Percentiles rank a stretch among this genome's conserved stretches.
Evolutionary conservation across 1,140 invertebrate genomes (phyloP).

Genomic region (Caenorhabditis remanei): DNA sequence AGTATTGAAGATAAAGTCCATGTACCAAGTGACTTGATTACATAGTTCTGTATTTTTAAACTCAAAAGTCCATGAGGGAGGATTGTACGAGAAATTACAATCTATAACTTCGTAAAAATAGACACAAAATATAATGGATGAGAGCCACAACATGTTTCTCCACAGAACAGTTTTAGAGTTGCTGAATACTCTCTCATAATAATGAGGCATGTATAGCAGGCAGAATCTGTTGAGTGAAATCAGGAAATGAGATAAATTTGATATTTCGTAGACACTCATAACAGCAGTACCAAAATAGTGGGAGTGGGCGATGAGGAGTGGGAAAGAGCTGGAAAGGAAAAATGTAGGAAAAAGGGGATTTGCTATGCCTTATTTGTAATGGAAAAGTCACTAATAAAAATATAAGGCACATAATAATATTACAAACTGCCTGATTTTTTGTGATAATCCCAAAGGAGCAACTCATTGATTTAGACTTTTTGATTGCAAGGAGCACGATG

Average conservation of each 20-base stretch:
- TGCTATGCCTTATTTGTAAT: constrained; percentile 13
- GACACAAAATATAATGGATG: neutral
- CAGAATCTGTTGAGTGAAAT: neutral
- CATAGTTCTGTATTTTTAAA: neutral
- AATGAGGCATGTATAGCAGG: neutral
- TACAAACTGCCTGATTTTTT: constrained; percentile 15
- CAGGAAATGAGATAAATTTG: neutral
- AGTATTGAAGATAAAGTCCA: neutral
- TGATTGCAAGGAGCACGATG: neutral
- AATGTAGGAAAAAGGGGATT: neutral
- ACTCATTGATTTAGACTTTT: neutral
- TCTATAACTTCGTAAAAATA: neutral
- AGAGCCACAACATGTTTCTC: neutral
- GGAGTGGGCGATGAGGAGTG: neutral
- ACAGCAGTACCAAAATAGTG: neutral
- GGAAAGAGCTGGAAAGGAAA: neutral
- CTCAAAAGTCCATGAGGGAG: neutral
- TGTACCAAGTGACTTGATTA: neutral
- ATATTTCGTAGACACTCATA: neutral
- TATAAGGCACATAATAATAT: neutral
- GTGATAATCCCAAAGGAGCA: neutral
- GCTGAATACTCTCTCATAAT: neutral
- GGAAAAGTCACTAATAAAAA: neutral
- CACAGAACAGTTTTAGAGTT: neutral
- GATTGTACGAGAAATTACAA: neutral